Base-by-base conservation (phyloP, 2,113 vertebrate species). In the Patagioenas fasciata region DNA sequence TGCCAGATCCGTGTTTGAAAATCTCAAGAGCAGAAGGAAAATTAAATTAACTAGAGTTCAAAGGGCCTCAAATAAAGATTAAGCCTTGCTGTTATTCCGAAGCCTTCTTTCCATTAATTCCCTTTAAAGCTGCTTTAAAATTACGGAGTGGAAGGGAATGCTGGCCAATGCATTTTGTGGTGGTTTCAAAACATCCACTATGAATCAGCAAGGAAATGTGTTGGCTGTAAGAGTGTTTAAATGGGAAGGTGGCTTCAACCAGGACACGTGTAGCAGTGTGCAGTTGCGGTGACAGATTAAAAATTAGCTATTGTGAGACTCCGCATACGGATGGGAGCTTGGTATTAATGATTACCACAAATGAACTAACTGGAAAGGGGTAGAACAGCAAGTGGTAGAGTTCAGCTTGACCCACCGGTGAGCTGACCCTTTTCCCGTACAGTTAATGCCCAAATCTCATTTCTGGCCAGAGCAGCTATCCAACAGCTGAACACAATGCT, bases 1-100 rank as follows among this genome's bases (percentile, higher is more conserved):
- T 77, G 62, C 42, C 82, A 88, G 62, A 48, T 28, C 47, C 47
- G 19, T 16, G 36, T 28, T 62, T 60, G 66, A 57, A 92, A 88
- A 86, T 23, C 82, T 92, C 73, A 75, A 79, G 38, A 71, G 58
- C 57, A 72, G 77, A 67, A 92, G 90, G 75, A 77, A 93, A 95
- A 96, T 94, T 80, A 86, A 86, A 95, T 93, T 96, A 96, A 86
- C 85, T 50, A 74, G 83, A 87, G 86, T 88, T 92, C 75, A 81
- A 82, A 75, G 70, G 80, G 80, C 90, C 13, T 81, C 50, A 12
- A 89, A 28, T 67, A 77, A 88, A 88, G 74, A 13, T 50, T 91
- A 87, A 95, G 60, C 44, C 70, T 69, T 53, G 57, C 70, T 91
- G 85, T 78, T 93, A 78, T 57, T 86, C 56, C 29, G 44, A 78